Percentiles rank a stretch among this genome's conserved stretches.
Evolutionary conservation across 1,140 invertebrate genomes (phyloP).

Genomic region (Drosophila pectinifera): DNA sequence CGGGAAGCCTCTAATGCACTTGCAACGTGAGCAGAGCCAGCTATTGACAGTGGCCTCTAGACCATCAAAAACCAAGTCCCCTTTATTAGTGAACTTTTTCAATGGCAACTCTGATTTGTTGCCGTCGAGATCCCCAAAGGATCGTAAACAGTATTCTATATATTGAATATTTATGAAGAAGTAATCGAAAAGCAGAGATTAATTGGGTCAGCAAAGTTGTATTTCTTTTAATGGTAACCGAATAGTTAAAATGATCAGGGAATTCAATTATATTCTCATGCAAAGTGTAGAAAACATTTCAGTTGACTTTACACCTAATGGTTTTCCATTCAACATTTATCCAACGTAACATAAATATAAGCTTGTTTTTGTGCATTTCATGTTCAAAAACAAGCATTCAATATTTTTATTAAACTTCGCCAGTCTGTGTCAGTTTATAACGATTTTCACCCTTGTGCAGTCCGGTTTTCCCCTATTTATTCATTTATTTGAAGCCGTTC

Average conservation of each 20-base stretch:
- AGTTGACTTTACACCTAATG: too few relatives aligned
- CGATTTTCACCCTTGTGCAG: background rate
- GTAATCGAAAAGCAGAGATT: background rate
- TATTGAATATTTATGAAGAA: background rate
- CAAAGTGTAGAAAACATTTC: background rate
- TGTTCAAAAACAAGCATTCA: too few relatives aligned
- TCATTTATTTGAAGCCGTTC: constrained; percentile 8
- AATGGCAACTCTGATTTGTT: constrained; percentile 25
- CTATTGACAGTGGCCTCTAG: constrained; percentile 18
- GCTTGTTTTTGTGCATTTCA: too few relatives aligned
- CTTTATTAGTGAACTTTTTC: constrained; percentile 8
- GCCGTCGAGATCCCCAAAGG: too few relatives aligned
- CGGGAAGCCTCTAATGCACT: constrained; percentile 20
- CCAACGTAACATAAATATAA: too few relatives aligned
- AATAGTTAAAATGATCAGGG: background rate
- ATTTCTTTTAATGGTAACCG: background rate
- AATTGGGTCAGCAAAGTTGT: background rate
- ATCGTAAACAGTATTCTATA: too few relatives aligned
- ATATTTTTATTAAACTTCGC: too few relatives aligned
- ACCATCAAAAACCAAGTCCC: background rate
- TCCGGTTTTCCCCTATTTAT: background rate
- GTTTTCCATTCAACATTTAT: background rate
- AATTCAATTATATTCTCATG: background rate
- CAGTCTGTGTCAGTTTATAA: background rate
- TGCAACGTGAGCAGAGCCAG: constrained; percentile 28